Conservation (phyloP, 2,797 vertebrate species). For the Lepilemur ruficaudatus region DNA sequence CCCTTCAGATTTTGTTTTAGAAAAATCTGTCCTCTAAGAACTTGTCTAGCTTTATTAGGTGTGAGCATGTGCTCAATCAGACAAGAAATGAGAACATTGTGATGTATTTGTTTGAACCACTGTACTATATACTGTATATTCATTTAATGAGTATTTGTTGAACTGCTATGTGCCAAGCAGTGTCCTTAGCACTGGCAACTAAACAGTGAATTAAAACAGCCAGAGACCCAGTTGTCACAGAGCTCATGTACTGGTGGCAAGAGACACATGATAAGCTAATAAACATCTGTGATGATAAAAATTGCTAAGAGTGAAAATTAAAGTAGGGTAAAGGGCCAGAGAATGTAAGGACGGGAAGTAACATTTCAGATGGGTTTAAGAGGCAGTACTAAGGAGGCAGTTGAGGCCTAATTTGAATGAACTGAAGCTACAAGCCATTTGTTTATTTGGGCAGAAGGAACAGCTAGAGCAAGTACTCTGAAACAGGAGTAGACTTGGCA, state of each 20-base stretch:
- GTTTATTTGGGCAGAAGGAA: not conserved
- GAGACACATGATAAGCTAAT: not conserved
- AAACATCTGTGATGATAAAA: not conserved
- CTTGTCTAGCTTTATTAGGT: not conserved
- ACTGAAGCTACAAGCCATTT: not conserved
- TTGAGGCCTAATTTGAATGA: not conserved
- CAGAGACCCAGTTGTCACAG: not conserved
- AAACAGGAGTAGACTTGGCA: not conserved
- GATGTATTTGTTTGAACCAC: not conserved
- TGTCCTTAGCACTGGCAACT: not conserved
- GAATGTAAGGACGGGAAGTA: not conserved
- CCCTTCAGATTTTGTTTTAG: not conserved
- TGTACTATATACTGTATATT: not conserved
- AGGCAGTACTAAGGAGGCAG: not conserved
- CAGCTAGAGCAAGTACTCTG: not conserved
- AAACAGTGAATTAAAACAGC: not conserved
- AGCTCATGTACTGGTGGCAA: not conserved
- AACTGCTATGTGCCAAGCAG: not conserved
- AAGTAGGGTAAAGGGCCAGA: not conserved
- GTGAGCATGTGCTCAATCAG: not conserved
- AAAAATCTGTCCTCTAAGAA: not conserved
- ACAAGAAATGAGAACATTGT: not conserved
- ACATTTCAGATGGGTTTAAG: not conserved
- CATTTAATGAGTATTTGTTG: not conserved
- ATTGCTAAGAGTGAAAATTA: not conserved